These are phyloP conservation scores for Lycocorax pyrrhopterus DNA, from an alignment of 2,113 vertebrate genomes.

Conservation along the genomic window DNA sequence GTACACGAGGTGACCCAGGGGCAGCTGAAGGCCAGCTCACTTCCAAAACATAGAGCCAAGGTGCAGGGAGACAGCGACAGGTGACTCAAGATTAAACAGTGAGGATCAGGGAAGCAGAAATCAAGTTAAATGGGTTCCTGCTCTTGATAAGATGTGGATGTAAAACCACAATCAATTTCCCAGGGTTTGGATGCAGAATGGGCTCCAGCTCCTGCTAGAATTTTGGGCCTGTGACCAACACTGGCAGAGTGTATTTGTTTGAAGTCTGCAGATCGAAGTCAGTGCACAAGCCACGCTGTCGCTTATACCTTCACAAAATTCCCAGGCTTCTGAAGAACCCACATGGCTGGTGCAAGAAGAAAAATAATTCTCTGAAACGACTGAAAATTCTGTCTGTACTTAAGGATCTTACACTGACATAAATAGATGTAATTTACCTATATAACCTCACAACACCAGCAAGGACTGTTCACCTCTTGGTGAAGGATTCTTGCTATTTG, in stretches of 20 bases:
- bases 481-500: neutral
- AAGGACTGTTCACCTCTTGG: neutral
- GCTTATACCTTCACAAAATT: neutral
- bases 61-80: neutral
- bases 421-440: neutral
- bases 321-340: neutral
- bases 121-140: neutral
- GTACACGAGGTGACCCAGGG: rapidly evolving
- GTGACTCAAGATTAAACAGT: rapidly evolving
- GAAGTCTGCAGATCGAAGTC: conserved; percentile 23
- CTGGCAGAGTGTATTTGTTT: neutral
- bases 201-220: neutral
- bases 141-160: neutral
- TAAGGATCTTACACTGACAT: neutral
- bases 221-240: neutral
- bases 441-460: neutral
- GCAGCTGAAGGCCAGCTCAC: neutral
- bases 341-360: neutral
- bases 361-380: neutral
- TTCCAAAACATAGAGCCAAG: neutral
- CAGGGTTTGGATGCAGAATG: neutral
- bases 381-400: neutral
- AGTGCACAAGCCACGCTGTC: neutral
- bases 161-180: neutral
- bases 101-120: neutral